phyloP scores from a whole-genome alignment of 2,797 vertebrate species.

The Sternarchorhynchus goeldii region DNA sequence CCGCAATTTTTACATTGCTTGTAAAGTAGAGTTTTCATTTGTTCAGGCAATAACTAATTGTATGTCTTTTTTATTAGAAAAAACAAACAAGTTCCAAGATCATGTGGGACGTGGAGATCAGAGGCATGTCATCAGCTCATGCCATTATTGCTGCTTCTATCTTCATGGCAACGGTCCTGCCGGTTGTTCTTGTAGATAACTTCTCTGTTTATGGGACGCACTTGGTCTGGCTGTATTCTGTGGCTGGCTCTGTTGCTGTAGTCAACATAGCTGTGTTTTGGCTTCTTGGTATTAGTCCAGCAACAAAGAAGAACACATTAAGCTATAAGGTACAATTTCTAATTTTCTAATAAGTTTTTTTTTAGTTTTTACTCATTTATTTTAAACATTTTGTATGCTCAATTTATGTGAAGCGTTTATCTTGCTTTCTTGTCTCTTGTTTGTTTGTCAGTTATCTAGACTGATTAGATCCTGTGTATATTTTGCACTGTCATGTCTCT shows the following conservation, averaged over 20 bases:
- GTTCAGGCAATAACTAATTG: not conserved
- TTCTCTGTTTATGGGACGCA: slow-evolving; percentile 88
- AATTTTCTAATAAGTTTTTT: not conserved
- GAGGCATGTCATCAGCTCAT: slow-evolving; percentile 84
- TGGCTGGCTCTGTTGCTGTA: slow-evolving; percentile 76
- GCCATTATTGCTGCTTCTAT: slow-evolving; percentile 78
- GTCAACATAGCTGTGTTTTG: slow-evolving; percentile 82
- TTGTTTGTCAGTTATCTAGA: slow-evolving; percentile 81
- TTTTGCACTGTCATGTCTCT: slow-evolving; percentile 79
- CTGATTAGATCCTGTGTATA: slow-evolving; percentile 88
- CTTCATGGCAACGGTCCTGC: slow-evolving; percentile 78
- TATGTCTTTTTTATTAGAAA: not conserved
- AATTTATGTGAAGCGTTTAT: not conserved
- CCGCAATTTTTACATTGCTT: no score
- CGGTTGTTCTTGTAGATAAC: slow-evolving; percentile 75
- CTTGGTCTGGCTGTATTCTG: slow-evolving; percentile 85
- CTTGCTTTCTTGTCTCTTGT: slow-evolving; percentile 10
- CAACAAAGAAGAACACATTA: slow-evolving; percentile 83
- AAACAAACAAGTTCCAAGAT: not conserved
- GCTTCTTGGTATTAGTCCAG: slow-evolving; percentile 79
- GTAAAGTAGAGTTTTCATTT: not conserved
- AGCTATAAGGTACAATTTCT: slow-evolving; percentile 79
- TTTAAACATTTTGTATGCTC: not conserved
- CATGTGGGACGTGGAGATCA: slow-evolving; percentile 89
- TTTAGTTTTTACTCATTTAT: no score